phyloP scores from a whole-genome alignment of 2,888 invertebrate species.

The Hipparchia semele region DNA sequence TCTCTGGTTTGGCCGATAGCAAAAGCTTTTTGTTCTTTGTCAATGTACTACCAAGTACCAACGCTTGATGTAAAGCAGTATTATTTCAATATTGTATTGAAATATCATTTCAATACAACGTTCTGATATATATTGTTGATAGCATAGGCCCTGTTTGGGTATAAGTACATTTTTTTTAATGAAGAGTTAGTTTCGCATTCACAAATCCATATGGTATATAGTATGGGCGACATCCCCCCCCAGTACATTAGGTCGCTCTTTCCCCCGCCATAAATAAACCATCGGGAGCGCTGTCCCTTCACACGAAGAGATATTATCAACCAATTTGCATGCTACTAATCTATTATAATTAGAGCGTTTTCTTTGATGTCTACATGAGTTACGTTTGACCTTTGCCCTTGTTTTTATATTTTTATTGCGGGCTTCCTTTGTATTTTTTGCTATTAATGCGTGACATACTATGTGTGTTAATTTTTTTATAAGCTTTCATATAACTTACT shows the following conservation, averaged over 20 bases:
- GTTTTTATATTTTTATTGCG: conserved; percentile 50
- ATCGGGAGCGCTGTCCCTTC: conserved; percentile 51
- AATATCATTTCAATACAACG: too few relatives aligned
- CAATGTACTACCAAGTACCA: too few relatives aligned
- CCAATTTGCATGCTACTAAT: conserved; percentile 71
- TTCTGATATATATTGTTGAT: too few relatives aligned
- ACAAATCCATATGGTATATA: not conserved
- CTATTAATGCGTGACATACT: not conserved
- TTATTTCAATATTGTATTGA: too few relatives aligned
- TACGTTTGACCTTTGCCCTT: conserved; percentile 59
- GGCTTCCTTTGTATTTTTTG: conserved; percentile 13
- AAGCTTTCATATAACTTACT: too few relatives aligned
- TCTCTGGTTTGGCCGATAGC: too few relatives aligned
- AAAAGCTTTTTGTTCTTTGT: too few relatives aligned
- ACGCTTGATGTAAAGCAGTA: too few relatives aligned
- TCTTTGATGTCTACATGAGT: conserved; percentile 65
- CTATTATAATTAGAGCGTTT: conserved; percentile 59
- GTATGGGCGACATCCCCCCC: not conserved
- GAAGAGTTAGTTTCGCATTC: too few relatives aligned
- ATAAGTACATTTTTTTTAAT: too few relatives aligned
- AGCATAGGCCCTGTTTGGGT: too few relatives aligned
- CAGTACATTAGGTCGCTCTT: conserved; percentile 34
- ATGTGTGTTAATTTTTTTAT: too few relatives aligned
- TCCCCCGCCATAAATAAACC: conserved; percentile 64
- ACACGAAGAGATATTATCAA: conserved; percentile 66